Percentiles rank a stretch among this genome's conserved stretches.
phyloP scores from a whole-genome alignment of 2,888 invertebrate species.

The Eupelmus urozonus region DNA sequence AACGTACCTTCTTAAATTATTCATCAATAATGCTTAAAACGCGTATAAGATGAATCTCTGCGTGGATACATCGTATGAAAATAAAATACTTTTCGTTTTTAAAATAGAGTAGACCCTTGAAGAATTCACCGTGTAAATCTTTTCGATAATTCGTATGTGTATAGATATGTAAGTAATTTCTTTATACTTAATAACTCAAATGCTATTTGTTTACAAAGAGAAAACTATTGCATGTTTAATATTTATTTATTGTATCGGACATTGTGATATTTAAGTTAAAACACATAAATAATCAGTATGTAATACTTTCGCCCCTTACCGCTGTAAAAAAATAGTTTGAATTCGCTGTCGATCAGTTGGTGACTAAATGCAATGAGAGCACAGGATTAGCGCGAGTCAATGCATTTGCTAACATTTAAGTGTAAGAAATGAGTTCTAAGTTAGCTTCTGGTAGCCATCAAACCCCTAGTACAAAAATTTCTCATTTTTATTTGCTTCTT shows the following conservation, averaged over 20 bases:
- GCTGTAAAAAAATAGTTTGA: constrained; percentile 30
- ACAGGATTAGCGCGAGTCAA: constrained; percentile 6
- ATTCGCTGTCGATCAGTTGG: constrained; percentile 34
- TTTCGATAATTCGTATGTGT: constrained; percentile 23
- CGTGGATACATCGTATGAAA: constrained; percentile 1
- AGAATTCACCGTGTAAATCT: constrained; percentile 32
- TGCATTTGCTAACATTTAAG: constrained; percentile 31
- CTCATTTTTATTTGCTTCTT: constrained; percentile 14
- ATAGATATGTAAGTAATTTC: constrained; percentile 41
- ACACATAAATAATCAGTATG: constrained; percentile 31
- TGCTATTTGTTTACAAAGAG: constrained; percentile 44
- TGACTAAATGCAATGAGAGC: constrained; percentile 26
- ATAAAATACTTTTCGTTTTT: constrained; percentile 21
- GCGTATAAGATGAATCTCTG: constrained; percentile 22
- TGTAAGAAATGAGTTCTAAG: neutral
- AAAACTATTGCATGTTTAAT: constrained; percentile 60
- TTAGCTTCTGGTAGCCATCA: constrained; percentile 8
- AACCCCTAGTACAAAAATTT: constrained; percentile 49
- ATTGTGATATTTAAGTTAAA: constrained; percentile 73
- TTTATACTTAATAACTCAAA: constrained; percentile 56
- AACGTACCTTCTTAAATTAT: constrained; percentile 21
- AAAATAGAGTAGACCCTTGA: constrained; percentile 15
- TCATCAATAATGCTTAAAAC: constrained; percentile 10
- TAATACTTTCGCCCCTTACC: constrained; percentile 26
- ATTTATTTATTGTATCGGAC: constrained; percentile 67